Base-by-base conservation (phyloP, 2,888 invertebrate species). In the Rutpela maculata region DNA sequence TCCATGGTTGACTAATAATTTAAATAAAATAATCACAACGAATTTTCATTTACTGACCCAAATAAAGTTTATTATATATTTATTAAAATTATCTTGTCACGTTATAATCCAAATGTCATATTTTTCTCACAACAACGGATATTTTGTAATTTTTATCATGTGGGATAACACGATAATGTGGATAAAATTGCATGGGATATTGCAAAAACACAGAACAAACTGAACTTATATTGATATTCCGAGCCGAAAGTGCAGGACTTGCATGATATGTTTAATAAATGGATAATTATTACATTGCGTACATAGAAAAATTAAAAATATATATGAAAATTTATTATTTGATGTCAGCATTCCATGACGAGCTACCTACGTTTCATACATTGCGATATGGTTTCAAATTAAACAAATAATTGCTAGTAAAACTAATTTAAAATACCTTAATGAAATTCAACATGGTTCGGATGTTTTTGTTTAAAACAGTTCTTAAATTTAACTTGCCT, bases 181-280 rank as follows among this genome's bases (percentile, higher is more conserved):
- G 38, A 22, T 69, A 57, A 57, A 59, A 57, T 69, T 69, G 59
- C n/a, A 69, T 31, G 57, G 69, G 69, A 69, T 57, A 38, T 69
- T 69, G 69, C 69, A 69, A 35, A 69, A 69, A 69, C 68, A 50
- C 31, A 56, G 15, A 11, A 43, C 43, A 50, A 6, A 50, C 50
- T 50, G 50, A 50, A 50, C 50, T 50, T 50, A 50, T n/a, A n/a
- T n/a, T 50, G n/a, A 50, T n/a, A 50, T 50, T 50, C 57, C 18
- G 69, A 56, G 26, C 19, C 31, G 5, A 26, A 56, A 31, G 10
- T 55, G 1, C 50, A 55, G n/a, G 6, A 7, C 50, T 50, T 50
- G 50, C n/a, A n/a, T 50, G 43, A 43, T 43, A 43, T 7, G 43
- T 12, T 43, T 43, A 7, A 38, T 38, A 38, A 7, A 43, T 43